Evolutionary conservation across 1,140 invertebrate genomes (phyloP).

Genomic region (Aleiodes sp.): DNA sequence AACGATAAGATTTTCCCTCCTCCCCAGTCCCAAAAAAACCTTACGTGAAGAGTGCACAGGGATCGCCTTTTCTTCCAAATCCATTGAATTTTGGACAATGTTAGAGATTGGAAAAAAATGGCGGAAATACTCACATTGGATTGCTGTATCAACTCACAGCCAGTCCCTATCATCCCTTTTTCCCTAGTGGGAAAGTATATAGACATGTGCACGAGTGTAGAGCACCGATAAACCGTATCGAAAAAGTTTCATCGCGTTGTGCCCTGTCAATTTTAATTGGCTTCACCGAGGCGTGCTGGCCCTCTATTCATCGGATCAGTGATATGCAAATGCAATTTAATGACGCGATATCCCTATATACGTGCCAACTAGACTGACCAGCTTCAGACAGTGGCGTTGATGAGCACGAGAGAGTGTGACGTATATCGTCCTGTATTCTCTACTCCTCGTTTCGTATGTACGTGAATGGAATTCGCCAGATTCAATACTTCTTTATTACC

Average conservation of each 20-base stretch:
- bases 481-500: too few relatives aligned
- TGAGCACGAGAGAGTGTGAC: conserved; percentile 10
- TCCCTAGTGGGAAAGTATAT: background rate
- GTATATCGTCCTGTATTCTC: background rate
- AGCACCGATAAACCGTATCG: conserved; percentile 26
- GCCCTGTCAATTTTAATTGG: conserved; percentile 58
- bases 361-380: conserved; percentile 30
- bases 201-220: conserved; percentile 25
- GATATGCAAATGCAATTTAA: conserved; percentile 61
- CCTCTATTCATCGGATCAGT: conserved; percentile 52
- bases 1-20: too few relatives aligned
- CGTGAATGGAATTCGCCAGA: background rate
- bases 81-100: background rate
- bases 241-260: conserved; percentile 41
- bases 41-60: too few relatives aligned
- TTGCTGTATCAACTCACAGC: conserved; percentile 8
- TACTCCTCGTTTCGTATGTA: background rate
- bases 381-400: conserved; percentile 1
- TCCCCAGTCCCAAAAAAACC: too few relatives aligned
- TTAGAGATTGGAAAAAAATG: background rate
- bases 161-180: conserved; percentile 7
- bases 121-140: background rate
- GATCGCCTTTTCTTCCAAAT: background rate
- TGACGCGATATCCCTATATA: conserved; percentile 53
- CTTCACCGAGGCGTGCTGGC: conserved; percentile 48